Conservation (phyloP, 2,888 invertebrate genomes). For the Tipula confusa region DNA sequence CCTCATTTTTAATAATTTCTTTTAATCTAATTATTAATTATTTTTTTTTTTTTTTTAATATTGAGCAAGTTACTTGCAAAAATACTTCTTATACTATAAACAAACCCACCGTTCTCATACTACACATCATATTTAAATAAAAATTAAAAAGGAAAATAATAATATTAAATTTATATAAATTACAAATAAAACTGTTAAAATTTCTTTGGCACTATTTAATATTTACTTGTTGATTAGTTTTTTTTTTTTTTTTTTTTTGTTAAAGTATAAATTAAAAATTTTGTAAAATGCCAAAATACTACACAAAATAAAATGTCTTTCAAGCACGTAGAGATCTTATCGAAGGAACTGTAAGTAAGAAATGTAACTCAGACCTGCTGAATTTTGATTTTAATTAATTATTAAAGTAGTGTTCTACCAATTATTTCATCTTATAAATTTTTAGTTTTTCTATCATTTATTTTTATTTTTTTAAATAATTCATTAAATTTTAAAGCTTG, state of each 20-base stretch:
- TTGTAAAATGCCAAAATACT: neutral
- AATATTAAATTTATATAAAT: constrained; percentile 5
- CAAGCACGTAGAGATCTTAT: neutral
- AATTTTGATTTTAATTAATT: neutral
- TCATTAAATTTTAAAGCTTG: neutral
- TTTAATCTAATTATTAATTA: neutral
- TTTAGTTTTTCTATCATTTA: too few species aligned
- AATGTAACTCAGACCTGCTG: neutral
- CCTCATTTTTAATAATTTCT: neutral
- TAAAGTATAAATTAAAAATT: too few species aligned
- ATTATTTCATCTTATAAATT: neutral
- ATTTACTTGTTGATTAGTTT: neutral
- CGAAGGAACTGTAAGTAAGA: neutral
- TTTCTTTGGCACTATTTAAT: constrained; percentile 3
- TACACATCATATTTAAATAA: neutral
- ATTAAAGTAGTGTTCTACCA: neutral
- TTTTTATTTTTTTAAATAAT: too few species aligned
- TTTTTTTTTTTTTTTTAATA: neutral
- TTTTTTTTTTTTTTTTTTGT: neutral
- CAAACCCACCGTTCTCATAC: neutral
- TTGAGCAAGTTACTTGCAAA: constrained; percentile 12
- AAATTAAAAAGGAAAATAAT: neutral
- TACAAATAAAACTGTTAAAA: neutral
- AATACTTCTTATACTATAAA: neutral
- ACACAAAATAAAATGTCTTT: neutral